A percentile compares a stretch with the other conserved stretches of the same genome.
These are phyloP conservation scores for Staurois parvus DNA, from an alignment of 2,797 vertebrate genomes.

Conservation along the genomic window DNA sequence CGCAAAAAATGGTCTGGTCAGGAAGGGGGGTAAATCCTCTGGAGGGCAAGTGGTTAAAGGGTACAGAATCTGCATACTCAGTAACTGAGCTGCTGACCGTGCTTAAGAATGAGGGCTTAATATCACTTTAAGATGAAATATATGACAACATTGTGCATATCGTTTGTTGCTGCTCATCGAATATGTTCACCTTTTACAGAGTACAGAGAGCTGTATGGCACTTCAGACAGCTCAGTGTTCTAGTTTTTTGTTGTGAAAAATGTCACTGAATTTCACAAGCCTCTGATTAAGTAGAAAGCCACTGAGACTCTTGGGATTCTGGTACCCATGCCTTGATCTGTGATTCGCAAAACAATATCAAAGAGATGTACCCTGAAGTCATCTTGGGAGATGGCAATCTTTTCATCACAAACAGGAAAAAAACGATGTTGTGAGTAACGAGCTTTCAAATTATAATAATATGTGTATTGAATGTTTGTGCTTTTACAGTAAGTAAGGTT, in stretches of 20 bases:
- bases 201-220: not conserved
- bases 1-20: too few species aligned
- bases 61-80: too few species aligned
- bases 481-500: not conserved
- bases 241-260: constrained; percentile 13
- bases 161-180: not conserved
- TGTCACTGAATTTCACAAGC: constrained; percentile 15
- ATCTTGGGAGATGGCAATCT: constrained; percentile 34
- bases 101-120: too few species aligned
- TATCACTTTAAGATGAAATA: too few species aligned
- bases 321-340: constrained; percentile 30
- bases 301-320: constrained; percentile 14
- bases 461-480: not conserved
- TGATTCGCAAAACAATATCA: constrained; percentile 25
- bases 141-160: not conserved
- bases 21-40: too few species aligned
- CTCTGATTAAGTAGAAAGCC: constrained; percentile 2
- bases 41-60: too few species aligned
- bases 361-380: constrained; percentile 39
- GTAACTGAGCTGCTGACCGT: too few species aligned
- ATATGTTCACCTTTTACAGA: not conserved
- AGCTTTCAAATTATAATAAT: constrained; percentile 18
- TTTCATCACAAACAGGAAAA: not conserved
- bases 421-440: not conserved
- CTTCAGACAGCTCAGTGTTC: not conserved